phyloP scores from a whole-genome alignment of 2,113 vertebrate species.

The Otis tarda region DNA sequence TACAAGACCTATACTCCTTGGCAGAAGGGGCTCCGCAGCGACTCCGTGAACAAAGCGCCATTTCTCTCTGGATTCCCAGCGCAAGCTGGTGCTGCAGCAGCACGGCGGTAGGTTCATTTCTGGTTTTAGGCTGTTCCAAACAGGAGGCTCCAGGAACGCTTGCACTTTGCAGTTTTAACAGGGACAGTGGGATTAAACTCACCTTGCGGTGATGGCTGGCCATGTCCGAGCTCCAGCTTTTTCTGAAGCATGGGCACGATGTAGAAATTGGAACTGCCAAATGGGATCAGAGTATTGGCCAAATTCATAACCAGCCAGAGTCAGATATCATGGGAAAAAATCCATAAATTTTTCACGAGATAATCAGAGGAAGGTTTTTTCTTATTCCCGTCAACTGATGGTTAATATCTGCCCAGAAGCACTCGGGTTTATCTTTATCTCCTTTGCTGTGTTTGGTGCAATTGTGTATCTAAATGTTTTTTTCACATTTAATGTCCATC shows the following conservation, averaged over 20 bases:
- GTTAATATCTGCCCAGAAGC: neutral
- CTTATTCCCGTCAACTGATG: neutral
- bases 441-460: neutral
- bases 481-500: neutral
- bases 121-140: neutral
- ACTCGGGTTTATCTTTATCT: neutral
- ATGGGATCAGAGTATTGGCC: rapidly evolving
- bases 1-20: neutral
- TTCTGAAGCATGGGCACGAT: neutral
- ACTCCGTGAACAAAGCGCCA: neutral
- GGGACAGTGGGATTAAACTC: neutral
- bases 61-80: neutral
- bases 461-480: neutral
- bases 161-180: neutral
- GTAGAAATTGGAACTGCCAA: neutral
- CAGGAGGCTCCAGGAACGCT: neutral
- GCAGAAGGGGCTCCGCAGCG: neutral
- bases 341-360: neutral
- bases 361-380: neutral
- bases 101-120: neutral
- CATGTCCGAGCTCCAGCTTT: neutral
- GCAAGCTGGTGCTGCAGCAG: neutral
- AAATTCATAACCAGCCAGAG: neutral
- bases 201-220: neutral
- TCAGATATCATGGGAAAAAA: neutral